Evolutionary conservation across 2,113 vertebrate species (phyloP), one percentile per base, ranked within the genome.

Genomic region (Trematocara zebra): DNA sequence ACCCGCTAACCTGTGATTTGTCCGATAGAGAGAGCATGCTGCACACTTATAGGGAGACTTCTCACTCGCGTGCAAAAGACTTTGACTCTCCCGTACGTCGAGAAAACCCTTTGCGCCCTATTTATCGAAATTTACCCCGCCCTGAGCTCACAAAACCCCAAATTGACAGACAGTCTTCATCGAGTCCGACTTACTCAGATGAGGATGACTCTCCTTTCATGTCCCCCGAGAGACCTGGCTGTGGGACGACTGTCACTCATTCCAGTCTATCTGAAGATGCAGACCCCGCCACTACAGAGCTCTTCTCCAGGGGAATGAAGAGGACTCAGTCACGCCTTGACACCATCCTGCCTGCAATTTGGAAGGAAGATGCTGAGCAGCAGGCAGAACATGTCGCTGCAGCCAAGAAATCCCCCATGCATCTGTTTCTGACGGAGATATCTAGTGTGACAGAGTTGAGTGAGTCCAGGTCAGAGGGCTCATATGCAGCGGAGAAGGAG

Each of bases 301-400:
- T 95, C n/a, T 96, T 96, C 79, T 95, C 92, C 84, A 91, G 96
- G 72, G 96, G 96, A 53, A 97, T 97, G 96, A 97, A 96, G 42
- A 93, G 96, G 87, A 97, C 96, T 54, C 96, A 97, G 91, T 97
- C 96, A 7, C 96, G 96, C 12, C 96, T 97, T 1, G 95, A 96
- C 89, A 96, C 96, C 44, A 96, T 97, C 81, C 94, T 97, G 6
- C 96, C 96, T 1, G 93, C 93, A 40, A 96, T 97, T 81, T 97
- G 96, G 96, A 96, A 93, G 52, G 96, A 97, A 85, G 96, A 97
- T 33, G 96, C 95, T 20, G 95, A 95, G 84, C 89, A 96, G 81
- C 95, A 95, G 79, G 93, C 94, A 15, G 95, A 96, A 44, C 81
- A 83, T 47, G 90, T 95, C 12, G 86, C 93, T 1, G 91, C 95